Conservation (phyloP, 2,888 invertebrate species). For the Erannis defoliaria region DNA sequence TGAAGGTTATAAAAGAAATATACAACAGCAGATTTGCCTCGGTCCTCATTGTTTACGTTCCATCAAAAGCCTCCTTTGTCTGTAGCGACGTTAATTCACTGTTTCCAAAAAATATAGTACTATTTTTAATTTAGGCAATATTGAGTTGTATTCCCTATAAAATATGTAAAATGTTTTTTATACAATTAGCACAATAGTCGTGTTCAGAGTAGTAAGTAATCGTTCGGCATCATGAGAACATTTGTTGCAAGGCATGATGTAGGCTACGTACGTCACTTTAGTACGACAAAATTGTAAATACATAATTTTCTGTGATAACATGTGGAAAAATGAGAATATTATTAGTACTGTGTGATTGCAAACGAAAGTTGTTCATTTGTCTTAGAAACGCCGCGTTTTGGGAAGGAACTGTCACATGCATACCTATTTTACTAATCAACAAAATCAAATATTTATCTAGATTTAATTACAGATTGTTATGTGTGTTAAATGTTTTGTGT, state of each 20-base stretch:
- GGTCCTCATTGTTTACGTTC: no score
- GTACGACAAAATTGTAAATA: conserved; percentile 87
- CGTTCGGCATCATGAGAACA: conserved; percentile 68
- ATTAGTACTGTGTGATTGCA: conserved; percentile 86
- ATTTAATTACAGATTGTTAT: conserved; percentile 31
- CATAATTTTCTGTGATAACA: conserved; percentile 88
- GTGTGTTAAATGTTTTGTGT: conserved; percentile 19
- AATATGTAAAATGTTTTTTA: conserved; percentile 10
- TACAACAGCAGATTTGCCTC: no score
- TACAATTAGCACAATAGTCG: conserved; percentile 55
- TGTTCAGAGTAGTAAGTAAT: conserved; percentile 58
- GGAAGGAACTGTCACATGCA: conserved; percentile 55
- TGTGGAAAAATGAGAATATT: conserved; percentile 79
- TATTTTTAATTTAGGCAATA: no score
- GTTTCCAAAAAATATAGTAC: neutral
- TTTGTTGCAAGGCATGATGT: conserved; percentile 78
- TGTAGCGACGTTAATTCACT: no score
- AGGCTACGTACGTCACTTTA: conserved; percentile 79
- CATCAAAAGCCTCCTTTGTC: no score
- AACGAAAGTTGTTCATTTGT: conserved; percentile 80
- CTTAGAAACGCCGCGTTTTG: conserved; percentile 69
- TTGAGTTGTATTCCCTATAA: neutral
- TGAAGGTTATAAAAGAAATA: no score
- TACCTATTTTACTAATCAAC: conserved; percentile 25
- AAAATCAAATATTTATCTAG: conserved; percentile 30